These are phyloP conservation scores for Phytoseiulus persimilis DNA, from an alignment of 2,888 invertebrate species.

Conservation along the genomic window DNA sequence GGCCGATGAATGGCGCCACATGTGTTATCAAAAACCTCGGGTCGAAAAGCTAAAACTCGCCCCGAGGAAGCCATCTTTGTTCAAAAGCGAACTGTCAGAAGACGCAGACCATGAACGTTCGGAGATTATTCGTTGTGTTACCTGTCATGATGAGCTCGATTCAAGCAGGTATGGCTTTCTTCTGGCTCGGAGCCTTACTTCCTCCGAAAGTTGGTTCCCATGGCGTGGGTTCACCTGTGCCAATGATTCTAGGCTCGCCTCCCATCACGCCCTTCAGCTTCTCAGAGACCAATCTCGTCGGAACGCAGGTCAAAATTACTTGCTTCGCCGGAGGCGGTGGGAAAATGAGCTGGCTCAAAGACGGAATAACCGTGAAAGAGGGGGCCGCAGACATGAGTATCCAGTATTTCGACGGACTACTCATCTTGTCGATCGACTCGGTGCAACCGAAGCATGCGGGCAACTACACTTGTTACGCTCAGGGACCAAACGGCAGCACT, in stretches of 20 bases:
- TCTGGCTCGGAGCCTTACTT: too few relatives aligned
- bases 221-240: background rate
- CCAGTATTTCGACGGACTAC: background rate
- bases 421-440: background rate
- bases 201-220: too few relatives aligned
- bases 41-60: too few relatives aligned
- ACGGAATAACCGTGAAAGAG: background rate
- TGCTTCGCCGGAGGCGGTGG: background rate
- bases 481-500: background rate
- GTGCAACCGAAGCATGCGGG: background rate
- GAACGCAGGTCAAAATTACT: background rate
- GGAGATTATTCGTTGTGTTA: too few relatives aligned
- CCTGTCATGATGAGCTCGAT: too few relatives aligned
- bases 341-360: background rate
- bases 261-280: slow-evolving; percentile 10
- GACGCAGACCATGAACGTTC: too few relatives aligned
- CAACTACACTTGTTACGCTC: background rate
- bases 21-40: background rate
- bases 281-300: background rate
- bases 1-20: slow-evolving; percentile 35
- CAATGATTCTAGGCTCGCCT: background rate
- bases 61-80: too few relatives aligned
- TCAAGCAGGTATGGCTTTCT: too few relatives aligned
- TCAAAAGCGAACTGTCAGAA: too few relatives aligned
- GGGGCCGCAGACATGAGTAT: background rate